Base-by-base conservation (phyloP, 2,113 vertebrate species). In the Dromaius novaehollandiae region DNA sequence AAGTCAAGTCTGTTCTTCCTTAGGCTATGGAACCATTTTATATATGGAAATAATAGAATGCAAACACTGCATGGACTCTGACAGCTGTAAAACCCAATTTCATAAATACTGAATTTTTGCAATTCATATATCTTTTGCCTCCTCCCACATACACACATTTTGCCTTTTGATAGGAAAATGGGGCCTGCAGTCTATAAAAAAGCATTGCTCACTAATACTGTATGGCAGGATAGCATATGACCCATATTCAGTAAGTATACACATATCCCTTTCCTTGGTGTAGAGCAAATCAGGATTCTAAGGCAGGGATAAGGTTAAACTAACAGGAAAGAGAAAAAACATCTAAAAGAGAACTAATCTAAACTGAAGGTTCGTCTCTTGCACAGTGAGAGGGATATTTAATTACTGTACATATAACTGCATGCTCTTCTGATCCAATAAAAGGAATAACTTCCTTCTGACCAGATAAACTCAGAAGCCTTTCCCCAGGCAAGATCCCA, bases 1-100 rank as follows among this genome's bases (percentile, higher is more conserved):
- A 75, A 86, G 68, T 90, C 12, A 8, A 86, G 55, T 66, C 32
- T 13, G 46, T n/a, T 92, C 85, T 60, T 89, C 84, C 88, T 66
- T 28, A 70, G 95, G 96, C 94, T 82, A 56, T 48, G 50, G 58
- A 94, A 96, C 85, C 34, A 77, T 44, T 93, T 90, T 0, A 0
- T 93, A 42, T 25, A 55, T 2, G 4, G 53, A 75, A 95, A 53
- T 89, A 83, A 92, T 15, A 87, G 66, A 56, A 66, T 83, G 66
- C 48, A 89, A 81, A 95, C 13, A 53, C 53, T 86, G 30, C 88
- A 90, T 82, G 51, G 83, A 56, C 24, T 84, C 91, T 94, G 92
- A 91, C 89, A 97, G 71, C 79, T 89, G 84, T 81, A 89, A 94
- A 95, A 84, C 51, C 69, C 50, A 50, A 91, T 94, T 90, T 91